These are phyloP conservation scores for Tragelaphus strepsiceros DNA, from an alignment of 2,113 vertebrate species.

Conservation along the genomic window DNA sequence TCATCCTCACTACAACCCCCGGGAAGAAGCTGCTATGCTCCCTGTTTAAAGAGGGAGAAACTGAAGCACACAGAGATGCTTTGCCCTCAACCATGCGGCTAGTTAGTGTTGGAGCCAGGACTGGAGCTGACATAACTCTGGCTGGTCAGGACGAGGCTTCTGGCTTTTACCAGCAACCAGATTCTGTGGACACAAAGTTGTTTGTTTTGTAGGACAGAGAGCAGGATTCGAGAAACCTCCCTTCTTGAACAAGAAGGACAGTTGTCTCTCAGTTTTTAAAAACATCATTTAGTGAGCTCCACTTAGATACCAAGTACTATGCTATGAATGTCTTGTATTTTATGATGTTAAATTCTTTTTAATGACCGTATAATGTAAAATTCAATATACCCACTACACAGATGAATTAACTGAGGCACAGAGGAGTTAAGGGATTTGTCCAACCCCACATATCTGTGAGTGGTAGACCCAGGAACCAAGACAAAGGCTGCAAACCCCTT, in stretches of 20 bases:
- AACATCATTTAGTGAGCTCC: background rate
- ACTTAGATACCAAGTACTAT: background rate
- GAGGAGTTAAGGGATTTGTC: background rate
- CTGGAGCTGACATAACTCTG: background rate
- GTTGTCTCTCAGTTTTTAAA: background rate
- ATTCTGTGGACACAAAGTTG: background rate
- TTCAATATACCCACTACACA: background rate
- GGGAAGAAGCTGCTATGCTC: background rate
- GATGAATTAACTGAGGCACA: background rate
- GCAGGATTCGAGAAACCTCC: accelerated
- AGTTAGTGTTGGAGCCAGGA: background rate
- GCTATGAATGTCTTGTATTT: background rate
- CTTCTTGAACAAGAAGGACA: background rate
- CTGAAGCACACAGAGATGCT: background rate
- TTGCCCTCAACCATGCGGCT: background rate
- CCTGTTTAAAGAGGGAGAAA: background rate
- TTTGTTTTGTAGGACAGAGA: background rate
- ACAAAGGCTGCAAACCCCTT: background rate
- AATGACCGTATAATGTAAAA: background rate
- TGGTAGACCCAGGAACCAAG: background rate
- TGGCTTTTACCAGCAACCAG: background rate
- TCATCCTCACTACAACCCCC: background rate
- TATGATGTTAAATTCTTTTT: background rate
- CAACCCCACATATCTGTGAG: background rate
- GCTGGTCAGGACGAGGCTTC: background rate